A percentile compares a stretch with the other conserved stretches of the same genome.
These are phyloP conservation scores for Calameuta pallipes DNA, from an alignment of 2,888 invertebrate species.

Conservation along the genomic window DNA sequence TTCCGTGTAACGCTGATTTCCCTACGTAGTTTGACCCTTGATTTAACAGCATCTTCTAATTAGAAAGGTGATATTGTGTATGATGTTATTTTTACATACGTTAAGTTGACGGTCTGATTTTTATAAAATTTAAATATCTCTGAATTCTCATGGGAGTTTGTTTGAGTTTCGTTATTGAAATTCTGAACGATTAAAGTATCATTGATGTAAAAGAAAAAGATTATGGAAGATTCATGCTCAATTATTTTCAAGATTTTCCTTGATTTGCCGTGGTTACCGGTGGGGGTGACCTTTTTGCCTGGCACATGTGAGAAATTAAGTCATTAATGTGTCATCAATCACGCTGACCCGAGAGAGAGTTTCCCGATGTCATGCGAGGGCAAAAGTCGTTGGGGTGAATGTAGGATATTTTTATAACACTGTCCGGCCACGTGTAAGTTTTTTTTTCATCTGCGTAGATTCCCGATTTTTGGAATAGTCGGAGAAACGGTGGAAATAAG, in stretches of 20 bases:
- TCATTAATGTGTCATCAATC: slow-evolving; percentile 23
- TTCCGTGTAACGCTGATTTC: not conserved
- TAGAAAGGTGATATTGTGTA: not conserved
- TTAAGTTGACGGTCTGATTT: no score
- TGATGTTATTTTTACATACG: no score
- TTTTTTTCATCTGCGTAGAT: not conserved
- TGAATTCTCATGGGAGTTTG: not conserved
- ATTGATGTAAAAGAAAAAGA: not conserved
- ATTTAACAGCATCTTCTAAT: not conserved
- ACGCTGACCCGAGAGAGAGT: not conserved
- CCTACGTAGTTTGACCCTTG: not conserved
- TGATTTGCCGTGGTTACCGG: not conserved
- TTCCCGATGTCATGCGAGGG: not conserved
- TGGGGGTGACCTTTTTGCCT: not conserved
- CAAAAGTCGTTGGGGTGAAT: not conserved
- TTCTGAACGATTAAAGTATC: not conserved
- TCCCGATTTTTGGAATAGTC: not conserved
- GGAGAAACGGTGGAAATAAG: not conserved
- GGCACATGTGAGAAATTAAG: slow-evolving; percentile 21
- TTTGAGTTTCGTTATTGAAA: not conserved
- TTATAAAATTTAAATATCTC: no score
- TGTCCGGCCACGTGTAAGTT: not conserved
- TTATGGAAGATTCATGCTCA: not conserved
- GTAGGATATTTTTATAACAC: slow-evolving; percentile 1
- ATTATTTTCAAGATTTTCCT: not conserved